Conservation (phyloP, 2,888 invertebrate species). For the Himalopsyche tibetana region DNA sequence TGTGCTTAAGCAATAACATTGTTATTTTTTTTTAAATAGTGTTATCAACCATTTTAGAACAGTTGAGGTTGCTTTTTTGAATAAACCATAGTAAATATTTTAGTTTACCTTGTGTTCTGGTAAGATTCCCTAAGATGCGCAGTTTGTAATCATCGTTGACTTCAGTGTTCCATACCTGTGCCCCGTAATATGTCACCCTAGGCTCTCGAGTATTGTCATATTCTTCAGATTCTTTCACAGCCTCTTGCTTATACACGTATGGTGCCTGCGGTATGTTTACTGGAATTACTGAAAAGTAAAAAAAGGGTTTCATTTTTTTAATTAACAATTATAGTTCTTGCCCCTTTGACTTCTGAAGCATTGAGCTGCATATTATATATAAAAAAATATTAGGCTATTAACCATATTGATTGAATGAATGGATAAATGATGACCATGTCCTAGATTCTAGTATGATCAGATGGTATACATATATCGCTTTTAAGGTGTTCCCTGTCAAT, state of each 20-base stretch:
- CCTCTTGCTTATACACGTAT: background rate
- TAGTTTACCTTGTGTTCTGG: constrained; percentile 77
- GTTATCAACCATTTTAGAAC: too few relatives aligned
- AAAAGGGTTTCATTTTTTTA: background rate
- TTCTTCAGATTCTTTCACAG: background rate
- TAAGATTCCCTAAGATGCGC: constrained; percentile 75
- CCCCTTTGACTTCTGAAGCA: too few relatives aligned
- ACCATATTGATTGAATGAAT: too few relatives aligned
- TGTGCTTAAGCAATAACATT: background rate
- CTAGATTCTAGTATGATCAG: too few relatives aligned
- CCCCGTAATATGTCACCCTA: constrained; percentile 82
- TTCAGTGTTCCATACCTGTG: constrained; percentile 85
- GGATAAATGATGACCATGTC: too few relatives aligned
- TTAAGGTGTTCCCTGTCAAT: too few relatives aligned
- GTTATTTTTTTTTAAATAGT: background rate
- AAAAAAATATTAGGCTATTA: too few relatives aligned
- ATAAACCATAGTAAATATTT: too few relatives aligned
- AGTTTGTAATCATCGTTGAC: constrained; percentile 76
- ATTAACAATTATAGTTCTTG: too few relatives aligned
- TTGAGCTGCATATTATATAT: too few relatives aligned
- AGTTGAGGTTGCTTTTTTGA: too few relatives aligned
- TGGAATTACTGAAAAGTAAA: background rate
- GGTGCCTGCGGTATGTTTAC: background rate
- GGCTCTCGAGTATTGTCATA: constrained; percentile 33
- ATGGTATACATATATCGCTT: too few relatives aligned